Percentiles rank a stretch among this genome's conserved stretches.
Evolutionary conservation across 2,797 vertebrate genomes (phyloP).

Genomic region (Ceryle rudis): DNA sequence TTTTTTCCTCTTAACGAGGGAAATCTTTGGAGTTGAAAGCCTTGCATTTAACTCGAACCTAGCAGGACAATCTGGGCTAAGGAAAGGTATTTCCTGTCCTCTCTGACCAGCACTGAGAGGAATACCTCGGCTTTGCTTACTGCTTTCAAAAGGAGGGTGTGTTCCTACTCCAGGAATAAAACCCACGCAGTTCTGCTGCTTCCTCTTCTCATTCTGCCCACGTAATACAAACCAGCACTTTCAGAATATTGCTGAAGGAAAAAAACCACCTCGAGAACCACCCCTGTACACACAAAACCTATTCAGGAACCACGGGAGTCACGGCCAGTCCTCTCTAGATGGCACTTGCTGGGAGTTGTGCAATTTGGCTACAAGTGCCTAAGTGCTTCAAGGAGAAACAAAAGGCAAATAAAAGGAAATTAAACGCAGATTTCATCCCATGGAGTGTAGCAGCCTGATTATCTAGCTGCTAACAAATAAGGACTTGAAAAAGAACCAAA

Average conservation of each 20-base stretch:
- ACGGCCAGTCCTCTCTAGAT: not conserved
- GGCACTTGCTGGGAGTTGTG: not conserved
- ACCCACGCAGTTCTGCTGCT: not conserved
- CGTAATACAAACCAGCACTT: fast-evolving
- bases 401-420: not conserved
- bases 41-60: not conserved
- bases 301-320: fast-evolving
- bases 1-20: not conserved
- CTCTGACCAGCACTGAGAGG: not conserved
- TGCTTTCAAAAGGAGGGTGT: not conserved
- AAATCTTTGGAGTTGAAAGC: not conserved
- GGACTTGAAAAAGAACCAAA: not conserved
- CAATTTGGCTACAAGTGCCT: not conserved
- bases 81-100: constrained; percentile 29
- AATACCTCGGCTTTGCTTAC: not conserved
- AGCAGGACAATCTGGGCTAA: not conserved
- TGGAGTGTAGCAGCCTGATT: not conserved
- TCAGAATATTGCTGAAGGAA: not conserved
- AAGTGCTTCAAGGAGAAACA: not conserved
- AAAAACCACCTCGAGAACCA: not conserved
- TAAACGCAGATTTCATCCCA: not conserved
- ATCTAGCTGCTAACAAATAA: not conserved
- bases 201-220: not conserved
- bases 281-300: not conserved
- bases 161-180: not conserved